These are phyloP conservation scores for Parapristionchus giblindavisi DNA, from an alignment of 2,888 invertebrate genomes.

Conservation along the genomic window DNA sequence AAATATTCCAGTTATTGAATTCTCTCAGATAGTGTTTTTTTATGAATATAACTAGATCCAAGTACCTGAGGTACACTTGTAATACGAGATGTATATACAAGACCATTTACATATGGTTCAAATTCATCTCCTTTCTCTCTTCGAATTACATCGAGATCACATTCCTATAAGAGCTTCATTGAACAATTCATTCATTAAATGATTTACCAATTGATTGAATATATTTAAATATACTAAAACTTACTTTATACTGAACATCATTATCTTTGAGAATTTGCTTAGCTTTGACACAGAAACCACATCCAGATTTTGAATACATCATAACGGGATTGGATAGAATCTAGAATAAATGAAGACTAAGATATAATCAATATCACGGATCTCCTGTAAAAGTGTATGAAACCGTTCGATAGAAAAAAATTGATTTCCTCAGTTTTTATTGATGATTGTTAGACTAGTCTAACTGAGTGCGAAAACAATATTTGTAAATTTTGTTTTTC, in stretches of 20 bases:
- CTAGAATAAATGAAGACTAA: no score
- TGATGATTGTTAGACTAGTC: no score
- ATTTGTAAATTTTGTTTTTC: no score
- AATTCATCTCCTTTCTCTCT: slow-evolving; percentile 52
- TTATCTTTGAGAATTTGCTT: slow-evolving; percentile 46
- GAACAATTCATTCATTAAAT: neutral
- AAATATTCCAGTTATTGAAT: no score
- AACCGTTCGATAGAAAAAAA: no score
- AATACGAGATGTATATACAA: slow-evolving; percentile 53
- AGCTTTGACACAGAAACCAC: slow-evolving; percentile 52
- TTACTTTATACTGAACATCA: slow-evolving; percentile 43
- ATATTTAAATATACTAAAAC: neutral
- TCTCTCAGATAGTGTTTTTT: no score
- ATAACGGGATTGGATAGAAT: slow-evolving; percentile 48
- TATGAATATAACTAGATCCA: neutral
- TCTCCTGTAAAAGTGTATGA: no score
- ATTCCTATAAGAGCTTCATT: slow-evolving; percentile 40
- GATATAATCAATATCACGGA: no score
- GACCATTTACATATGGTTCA: slow-evolving; percentile 48
- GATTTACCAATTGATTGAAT: neutral
- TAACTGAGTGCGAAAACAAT: no score
- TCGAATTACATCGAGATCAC: slow-evolving; percentile 50
- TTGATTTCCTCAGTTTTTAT: no score
- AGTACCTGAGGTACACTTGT: slow-evolving; percentile 56
- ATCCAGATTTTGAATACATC: slow-evolving; percentile 48